Percentiles rank a stretch among this genome's conserved stretches.
These are phyloP conservation scores for Phylloscopus collybita DNA, from an alignment of 2,797 vertebrate genomes.

Conservation along the genomic window DNA sequence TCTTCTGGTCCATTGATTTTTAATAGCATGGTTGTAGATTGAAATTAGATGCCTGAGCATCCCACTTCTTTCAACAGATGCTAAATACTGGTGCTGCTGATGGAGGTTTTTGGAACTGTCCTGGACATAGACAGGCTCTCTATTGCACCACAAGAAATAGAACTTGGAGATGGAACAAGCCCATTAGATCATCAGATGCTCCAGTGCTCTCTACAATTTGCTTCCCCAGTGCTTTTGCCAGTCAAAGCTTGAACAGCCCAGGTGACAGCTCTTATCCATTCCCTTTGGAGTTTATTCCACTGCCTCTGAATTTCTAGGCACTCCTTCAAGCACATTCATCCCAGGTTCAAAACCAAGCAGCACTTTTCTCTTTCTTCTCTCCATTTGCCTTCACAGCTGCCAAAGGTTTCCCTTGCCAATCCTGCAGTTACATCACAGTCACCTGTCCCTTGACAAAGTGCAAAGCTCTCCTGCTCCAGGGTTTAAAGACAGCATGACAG, in stretches of 20 bases:
- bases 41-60: constrained; percentile 12
- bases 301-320: neutral
- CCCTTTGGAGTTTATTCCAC: neutral
- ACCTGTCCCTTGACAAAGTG: neutral
- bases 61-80: neutral
- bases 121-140: neutral
- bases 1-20: constrained; percentile 29
- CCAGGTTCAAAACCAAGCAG: neutral
- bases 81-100: neutral
- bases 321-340: neutral
- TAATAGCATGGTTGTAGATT: neutral
- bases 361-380: neutral
- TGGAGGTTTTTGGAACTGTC: neutral
- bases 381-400: neutral
- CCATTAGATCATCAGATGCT: neutral
- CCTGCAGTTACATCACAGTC: neutral
- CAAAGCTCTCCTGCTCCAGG: neutral
- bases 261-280: neutral
- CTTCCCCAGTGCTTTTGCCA: neutral
- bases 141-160: neutral
- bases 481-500: neutral
- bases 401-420: neutral
- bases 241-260: neutral
- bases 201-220: neutral
- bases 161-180: neutral